Base-by-base conservation (phyloP, 2,113 vertebrate genomes). In the Cavia aperea region DNA sequence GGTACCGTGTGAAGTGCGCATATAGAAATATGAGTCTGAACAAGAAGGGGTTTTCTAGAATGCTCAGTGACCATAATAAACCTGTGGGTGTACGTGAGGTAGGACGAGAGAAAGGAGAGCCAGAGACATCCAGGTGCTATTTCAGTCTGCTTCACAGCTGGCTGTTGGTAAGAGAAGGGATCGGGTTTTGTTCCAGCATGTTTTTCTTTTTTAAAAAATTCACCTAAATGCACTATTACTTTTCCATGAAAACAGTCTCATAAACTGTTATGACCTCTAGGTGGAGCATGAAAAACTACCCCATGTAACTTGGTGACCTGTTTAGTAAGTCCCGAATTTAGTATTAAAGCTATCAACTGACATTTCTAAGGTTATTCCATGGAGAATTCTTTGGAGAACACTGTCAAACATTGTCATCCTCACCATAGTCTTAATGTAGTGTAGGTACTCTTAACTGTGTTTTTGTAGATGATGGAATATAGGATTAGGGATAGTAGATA, bases 211-310 rank as follows among this genome's bases (percentile, higher is more conserved):
- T 66, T 70, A 49, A 36, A 26, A 73, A 88, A 65, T 88, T 93
- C 77, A 19, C 26, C 16, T 65, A 70, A 24, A 11, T 83, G 33
- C 15, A 81, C n/a, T 91, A 33, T 66, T 91, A 68, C n/a, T 87
- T 95, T 93, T 58, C 21, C 29, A 1, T 92, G 46, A 81, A 91
- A 91, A 78, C 43, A 63, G 16, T 92, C 23, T 82, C 21, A 68
- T 83, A 46, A 62, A 60, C 75, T 86, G 7, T 90, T 87, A 81
- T 6, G 63, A 91, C 12, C 46, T 93, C 60, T 60, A 81, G 70
- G 11, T 60, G 18, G 70, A 88, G 39, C 94, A 85, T 21, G 10
- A 36, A 46, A 90, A 84, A 4, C 51, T 60, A 54, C 21, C 7
- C 31, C 81, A n/a, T 33, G 26, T 56, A 26, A 62, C 36, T 77